Evolutionary conservation across 1,140 invertebrate species (phyloP).

Genomic region (Meloidogyne exigua): DNA sequence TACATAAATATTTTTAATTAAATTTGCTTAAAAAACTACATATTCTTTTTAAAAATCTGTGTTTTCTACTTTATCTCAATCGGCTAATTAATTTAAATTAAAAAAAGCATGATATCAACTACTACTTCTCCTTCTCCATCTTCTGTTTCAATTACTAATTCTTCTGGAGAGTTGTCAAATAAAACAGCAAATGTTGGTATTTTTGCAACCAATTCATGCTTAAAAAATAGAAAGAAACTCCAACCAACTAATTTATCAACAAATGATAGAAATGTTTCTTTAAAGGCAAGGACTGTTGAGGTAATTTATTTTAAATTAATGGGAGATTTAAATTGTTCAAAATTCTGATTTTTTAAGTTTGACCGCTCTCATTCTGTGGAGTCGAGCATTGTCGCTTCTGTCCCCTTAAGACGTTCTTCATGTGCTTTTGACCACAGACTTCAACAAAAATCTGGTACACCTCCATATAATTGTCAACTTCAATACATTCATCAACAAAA

Average conservation of each 20-base stretch:
- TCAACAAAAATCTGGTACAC: background rate
- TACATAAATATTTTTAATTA: too few species aligned
- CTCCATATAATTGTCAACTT: background rate
- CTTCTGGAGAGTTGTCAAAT: background rate
- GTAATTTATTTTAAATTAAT: background rate
- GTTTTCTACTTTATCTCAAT: too few species aligned
- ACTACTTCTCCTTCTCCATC: background rate
- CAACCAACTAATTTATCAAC: background rate
- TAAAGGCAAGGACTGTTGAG: background rate
- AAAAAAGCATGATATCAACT: background rate
- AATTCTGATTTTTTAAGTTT: background rate
- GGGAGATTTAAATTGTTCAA: too few species aligned
- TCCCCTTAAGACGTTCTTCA: constrained; percentile 12
- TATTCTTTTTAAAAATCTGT: too few species aligned
- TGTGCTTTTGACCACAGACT: constrained; percentile 19
- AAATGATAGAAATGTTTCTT: background rate
- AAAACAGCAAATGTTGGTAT: background rate
- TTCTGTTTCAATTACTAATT: background rate
- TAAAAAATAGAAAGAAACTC: background rate
- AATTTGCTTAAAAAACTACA: too few species aligned
- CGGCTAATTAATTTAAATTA: too few species aligned
- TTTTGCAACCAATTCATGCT: background rate
- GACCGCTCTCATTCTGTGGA: constrained; percentile 14
- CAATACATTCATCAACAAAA: constrained; percentile 14
- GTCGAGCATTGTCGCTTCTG: background rate